A percentile compares a stretch with the other conserved stretches of the same genome.
These are phyloP conservation scores for Cynocephalus volans DNA, from an alignment of 2,113 vertebrate genomes.

Conservation along the genomic window DNA sequence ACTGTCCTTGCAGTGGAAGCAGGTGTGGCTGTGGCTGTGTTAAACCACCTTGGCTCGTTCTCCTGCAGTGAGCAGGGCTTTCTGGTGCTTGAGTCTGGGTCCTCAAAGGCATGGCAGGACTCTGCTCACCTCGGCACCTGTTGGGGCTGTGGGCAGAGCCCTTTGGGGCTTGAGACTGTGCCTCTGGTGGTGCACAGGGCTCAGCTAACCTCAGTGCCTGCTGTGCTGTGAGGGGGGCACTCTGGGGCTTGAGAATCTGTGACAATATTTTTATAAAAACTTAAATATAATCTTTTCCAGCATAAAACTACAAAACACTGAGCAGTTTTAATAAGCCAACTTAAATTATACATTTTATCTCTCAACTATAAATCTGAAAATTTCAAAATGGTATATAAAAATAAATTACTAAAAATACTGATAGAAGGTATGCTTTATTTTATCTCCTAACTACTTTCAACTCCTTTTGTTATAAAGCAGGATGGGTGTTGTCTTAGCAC, in stretches of 20 bases:
- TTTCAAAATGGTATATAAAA: conserved; percentile 25
- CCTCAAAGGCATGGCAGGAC: too few relatives aligned
- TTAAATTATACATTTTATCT: not conserved
- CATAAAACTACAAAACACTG: not conserved
- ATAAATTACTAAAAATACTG: conserved; percentile 27
- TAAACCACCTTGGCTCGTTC: too few relatives aligned
- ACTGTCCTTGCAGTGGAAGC: too few relatives aligned
- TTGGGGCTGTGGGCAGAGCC: too few relatives aligned
- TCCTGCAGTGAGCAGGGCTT: too few relatives aligned
- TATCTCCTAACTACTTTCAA: not conserved
- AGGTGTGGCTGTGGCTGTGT: too few relatives aligned
- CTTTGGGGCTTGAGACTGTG: too few relatives aligned
- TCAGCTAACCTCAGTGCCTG: too few relatives aligned
- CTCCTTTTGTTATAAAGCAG: not conserved
- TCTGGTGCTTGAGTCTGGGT: too few relatives aligned
- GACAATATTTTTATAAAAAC: not conserved
- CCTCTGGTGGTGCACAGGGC: too few relatives aligned
- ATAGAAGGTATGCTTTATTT: conserved; percentile 3
- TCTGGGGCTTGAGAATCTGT: not conserved
- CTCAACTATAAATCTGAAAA: not conserved
- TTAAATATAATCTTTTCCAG: conserved; percentile 19
- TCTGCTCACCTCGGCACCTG: too few relatives aligned
- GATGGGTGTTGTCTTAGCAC: not conserved
- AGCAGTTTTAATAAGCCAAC: not conserved
- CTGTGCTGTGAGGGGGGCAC: too few relatives aligned